Percentiles rank a stretch among this genome's conserved stretches.
Conservation (phyloP, 2,888 invertebrate genomes). For the Stenichneumon culpator region DNA sequence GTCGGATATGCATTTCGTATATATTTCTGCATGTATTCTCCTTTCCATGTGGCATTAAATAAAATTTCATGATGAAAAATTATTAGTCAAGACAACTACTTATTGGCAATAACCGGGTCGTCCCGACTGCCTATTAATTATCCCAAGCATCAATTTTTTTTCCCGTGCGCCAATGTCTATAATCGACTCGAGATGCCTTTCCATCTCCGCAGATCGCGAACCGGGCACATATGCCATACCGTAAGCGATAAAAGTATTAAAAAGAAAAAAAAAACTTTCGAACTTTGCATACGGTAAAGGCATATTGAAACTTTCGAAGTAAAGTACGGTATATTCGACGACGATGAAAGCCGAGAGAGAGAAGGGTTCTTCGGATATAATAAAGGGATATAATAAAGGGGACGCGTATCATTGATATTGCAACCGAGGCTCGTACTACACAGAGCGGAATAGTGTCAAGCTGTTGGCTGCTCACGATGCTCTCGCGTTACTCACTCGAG, state of each 20-base stretch:
- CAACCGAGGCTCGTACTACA: conserved; percentile 27
- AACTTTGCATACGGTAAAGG: conserved; percentile 18
- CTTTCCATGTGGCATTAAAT: neutral
- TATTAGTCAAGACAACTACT: neutral
- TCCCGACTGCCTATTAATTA: neutral
- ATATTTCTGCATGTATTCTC: neutral
- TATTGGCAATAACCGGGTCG: neutral
- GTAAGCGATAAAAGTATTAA: conserved; percentile 22
- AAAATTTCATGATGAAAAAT: neutral
- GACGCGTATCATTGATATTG: conserved; percentile 55
- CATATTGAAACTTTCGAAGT: conserved; percentile 15
- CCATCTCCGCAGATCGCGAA: neutral
- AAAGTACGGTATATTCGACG: conserved; percentile 24
- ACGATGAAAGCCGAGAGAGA: conserved; percentile 3
- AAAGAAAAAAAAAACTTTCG: conserved; percentile 13
- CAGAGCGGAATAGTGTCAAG: conserved; percentile 27
- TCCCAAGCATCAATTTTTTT: neutral
- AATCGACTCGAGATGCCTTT: conserved; percentile 7
- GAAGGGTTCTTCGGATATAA: conserved; percentile 47
- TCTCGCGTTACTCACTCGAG: conserved; percentile 55
- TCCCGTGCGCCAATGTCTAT: neutral
- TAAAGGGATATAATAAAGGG: conserved; percentile 56
- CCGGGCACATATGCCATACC: conserved; percentile 22
- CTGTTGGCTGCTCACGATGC: conserved; percentile 46
- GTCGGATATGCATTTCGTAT: too few species aligned